phyloP scores from a whole-genome alignment of 2,888 invertebrate genomes.

The Ephialtes manifestator region DNA sequence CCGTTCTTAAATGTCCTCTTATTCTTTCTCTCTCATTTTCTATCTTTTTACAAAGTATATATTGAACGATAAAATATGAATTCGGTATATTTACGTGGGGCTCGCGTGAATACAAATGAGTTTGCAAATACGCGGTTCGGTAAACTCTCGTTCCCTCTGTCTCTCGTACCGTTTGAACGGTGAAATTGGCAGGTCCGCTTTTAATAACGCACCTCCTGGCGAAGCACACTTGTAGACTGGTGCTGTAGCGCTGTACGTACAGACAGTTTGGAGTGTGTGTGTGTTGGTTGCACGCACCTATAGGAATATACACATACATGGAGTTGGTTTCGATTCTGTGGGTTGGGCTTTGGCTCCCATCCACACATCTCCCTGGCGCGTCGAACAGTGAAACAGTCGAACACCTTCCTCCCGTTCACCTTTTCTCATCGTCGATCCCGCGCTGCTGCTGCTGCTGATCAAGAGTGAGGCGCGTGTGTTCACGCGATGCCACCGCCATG shows the following conservation, averaged over 20 bases:
- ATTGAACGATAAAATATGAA: conserved; percentile 67
- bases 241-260: not conserved
- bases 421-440: conserved; percentile 52
- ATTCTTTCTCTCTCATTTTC: not conserved
- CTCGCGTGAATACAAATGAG: conserved; percentile 68
- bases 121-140: conserved; percentile 69
- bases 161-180: conserved; percentile 54
- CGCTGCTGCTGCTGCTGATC: conserved; percentile 42
- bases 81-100: conserved; percentile 63
- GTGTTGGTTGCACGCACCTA: not conserved
- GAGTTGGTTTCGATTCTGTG: conserved; percentile 48
- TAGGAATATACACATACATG: conserved; percentile 30
- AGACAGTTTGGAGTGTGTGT: not conserved
- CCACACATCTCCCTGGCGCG: conserved; percentile 40
- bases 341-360: conserved; percentile 21
- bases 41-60: conserved; percentile 10
- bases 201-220: conserved; percentile 71
- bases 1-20: conserved; percentile 51
- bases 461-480: conserved; percentile 62
- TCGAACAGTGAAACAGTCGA: conserved; percentile 63
- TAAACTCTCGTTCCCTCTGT: conserved; percentile 63
- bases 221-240: conserved; percentile 46
- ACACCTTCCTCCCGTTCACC: conserved; percentile 61
- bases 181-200: conserved; percentile 70
- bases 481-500: conserved; percentile 66